Evolutionary conservation across 2,797 vertebrate genomes (phyloP).

Genomic region (Muscicapa comitata): DNA sequence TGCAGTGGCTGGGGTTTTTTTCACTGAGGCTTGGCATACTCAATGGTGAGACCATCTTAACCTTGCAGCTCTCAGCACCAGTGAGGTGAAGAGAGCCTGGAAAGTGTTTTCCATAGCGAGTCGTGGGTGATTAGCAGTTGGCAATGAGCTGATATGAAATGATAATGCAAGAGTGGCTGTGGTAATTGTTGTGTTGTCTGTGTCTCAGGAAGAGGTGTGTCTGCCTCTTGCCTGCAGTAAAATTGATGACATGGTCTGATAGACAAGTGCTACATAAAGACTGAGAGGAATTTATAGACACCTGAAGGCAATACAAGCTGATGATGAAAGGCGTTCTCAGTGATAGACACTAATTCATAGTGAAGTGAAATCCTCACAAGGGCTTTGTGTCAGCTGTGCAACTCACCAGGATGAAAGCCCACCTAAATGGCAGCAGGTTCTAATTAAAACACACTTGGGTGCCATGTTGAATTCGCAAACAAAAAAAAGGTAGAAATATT

Average conservation of each 20-base stretch:
- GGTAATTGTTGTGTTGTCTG: constrained; percentile 75
- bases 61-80: neutral
- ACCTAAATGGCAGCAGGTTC: constrained; percentile 51
- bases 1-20: neutral
- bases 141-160: constrained; percentile 61
- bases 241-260: constrained; percentile 77
- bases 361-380: constrained; percentile 69
- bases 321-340: constrained; percentile 73
- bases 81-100: neutral
- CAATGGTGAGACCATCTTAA: neutral
- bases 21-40: neutral
- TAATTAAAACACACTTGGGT: constrained; percentile 42
- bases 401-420: constrained; percentile 65
- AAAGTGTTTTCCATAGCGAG: neutral
- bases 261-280: constrained; percentile 76
- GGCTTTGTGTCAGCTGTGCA: constrained; percentile 58
- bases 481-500: neutral
- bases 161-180: constrained; percentile 68
- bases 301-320: constrained; percentile 76
- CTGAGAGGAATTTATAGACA: constrained; percentile 76
- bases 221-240: constrained; percentile 76
- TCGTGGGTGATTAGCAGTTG: constrained; percentile 54
- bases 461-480: constrained; percentile 57
- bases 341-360: constrained; percentile 75
- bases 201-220: constrained; percentile 77